Evolutionary conservation across 2,797 vertebrate genomes (phyloP).

Genomic region (Falco naumanni): DNA sequence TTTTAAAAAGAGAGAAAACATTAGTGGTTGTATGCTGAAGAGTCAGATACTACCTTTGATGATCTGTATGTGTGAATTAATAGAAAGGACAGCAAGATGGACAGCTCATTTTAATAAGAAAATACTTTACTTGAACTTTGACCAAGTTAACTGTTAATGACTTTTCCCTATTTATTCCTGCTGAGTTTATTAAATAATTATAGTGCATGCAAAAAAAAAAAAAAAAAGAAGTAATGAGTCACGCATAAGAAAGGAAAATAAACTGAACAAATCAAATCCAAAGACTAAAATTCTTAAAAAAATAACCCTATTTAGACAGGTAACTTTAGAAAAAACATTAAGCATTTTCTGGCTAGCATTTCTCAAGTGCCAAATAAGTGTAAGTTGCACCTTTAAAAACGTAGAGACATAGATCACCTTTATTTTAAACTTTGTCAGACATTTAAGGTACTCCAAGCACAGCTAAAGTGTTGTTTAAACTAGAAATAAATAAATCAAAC

Average conservation of each 20-base stretch:
- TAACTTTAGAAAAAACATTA: constrained; percentile 2
- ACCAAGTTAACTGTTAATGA: background rate
- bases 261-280: background rate
- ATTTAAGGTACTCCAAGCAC: background rate
- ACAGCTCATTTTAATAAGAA: background rate
- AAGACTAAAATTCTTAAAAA: background rate
- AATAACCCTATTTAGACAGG: background rate
- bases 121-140: background rate
- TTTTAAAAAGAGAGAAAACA: background rate
- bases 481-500: constrained; percentile 2
- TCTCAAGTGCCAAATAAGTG: background rate
- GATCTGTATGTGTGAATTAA: background rate
- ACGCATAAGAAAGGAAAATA: background rate
- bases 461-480: background rate
- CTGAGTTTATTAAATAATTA: background rate
- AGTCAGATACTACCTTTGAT: background rate
- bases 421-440: background rate
- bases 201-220: background rate
- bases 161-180: background rate
- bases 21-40: background rate
- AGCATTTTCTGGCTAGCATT: background rate
- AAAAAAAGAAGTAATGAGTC: background rate
- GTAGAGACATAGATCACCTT: background rate
- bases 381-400: background rate
- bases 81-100: background rate